These are phyloP conservation scores for Euplagia quadripunctaria DNA, from an alignment of 2,888 invertebrate genomes.

Conservation along the genomic window DNA sequence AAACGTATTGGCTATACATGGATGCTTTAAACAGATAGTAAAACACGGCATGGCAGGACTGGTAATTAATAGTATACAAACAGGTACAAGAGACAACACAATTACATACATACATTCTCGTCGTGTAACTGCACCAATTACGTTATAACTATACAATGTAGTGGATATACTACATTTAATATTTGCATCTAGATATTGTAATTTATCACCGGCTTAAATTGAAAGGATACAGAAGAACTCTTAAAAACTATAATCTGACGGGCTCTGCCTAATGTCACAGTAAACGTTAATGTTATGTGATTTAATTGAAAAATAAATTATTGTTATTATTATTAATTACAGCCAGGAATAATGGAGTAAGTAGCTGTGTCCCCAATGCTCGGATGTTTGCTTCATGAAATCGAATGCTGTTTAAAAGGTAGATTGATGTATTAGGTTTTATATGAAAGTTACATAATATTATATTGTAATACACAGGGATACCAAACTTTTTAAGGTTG, in stretches of 20 bases:
- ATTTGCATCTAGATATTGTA: neutral
- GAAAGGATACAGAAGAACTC: too few species aligned
- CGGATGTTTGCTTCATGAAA: neutral
- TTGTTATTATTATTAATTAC: neutral
- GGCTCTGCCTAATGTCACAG: too few species aligned
- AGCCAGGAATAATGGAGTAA: neutral
- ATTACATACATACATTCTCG: neutral
- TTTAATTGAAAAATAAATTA: too few species aligned
- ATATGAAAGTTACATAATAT: neutral
- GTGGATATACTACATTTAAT: neutral
- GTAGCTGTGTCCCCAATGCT: neutral
- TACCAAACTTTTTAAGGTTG: neutral
- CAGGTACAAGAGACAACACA: neutral
- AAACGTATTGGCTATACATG: too few species aligned
- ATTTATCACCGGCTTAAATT: too few species aligned
- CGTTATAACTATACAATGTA: neutral
- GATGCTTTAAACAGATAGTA: too few species aligned
- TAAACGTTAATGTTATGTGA: too few species aligned
- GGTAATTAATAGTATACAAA: neutral
- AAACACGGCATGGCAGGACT: neutral
- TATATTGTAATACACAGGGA: neutral
- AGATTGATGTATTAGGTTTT: neutral
- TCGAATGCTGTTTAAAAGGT: neutral
- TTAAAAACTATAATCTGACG: too few species aligned
- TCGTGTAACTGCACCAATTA: neutral